Evolutionary conservation across 2,113 vertebrate genomes (phyloP).

Genomic region (Suricata suricatta): DNA sequence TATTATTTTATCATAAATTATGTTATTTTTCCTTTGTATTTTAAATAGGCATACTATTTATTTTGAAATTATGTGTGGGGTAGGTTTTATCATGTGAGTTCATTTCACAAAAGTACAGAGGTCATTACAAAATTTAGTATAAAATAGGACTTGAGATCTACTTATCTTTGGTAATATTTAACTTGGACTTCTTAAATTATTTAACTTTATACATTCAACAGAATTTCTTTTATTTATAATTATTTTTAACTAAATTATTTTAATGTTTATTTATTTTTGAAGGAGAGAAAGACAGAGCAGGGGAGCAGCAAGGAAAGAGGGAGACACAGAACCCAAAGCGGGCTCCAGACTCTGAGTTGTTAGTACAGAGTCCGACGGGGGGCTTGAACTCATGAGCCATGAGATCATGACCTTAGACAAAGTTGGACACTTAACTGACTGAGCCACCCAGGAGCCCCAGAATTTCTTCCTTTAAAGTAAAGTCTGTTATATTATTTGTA

Average conservation of each 20-base stretch:
- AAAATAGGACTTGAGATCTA: background rate
- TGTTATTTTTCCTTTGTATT: background rate
- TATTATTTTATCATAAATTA: conserved; percentile 1
- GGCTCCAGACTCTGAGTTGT: too few relatives aligned
- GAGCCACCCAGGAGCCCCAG: too few relatives aligned
- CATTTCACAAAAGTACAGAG: background rate
- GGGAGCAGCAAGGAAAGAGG: too few relatives aligned
- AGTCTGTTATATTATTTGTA: background rate
- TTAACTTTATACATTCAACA: background rate
- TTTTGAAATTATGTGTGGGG: background rate
- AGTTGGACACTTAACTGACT: too few relatives aligned
- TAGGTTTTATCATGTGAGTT: background rate
- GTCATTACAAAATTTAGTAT: background rate
- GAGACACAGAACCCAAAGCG: too few relatives aligned
- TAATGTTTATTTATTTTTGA: too few relatives aligned
- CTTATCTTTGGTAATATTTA: background rate
- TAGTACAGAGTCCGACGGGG: too few relatives aligned
- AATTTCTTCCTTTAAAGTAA: background rate
- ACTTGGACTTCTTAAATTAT: background rate
- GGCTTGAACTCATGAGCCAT: too few relatives aligned
- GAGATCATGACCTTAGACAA: too few relatives aligned
- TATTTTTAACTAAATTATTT: too few relatives aligned
- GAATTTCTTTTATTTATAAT: background rate
- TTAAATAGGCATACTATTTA: background rate
- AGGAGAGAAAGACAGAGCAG: too few relatives aligned